phyloP scores from a whole-genome alignment of 2,888 invertebrate genomes.

The Himalopsyche anomala region DNA sequence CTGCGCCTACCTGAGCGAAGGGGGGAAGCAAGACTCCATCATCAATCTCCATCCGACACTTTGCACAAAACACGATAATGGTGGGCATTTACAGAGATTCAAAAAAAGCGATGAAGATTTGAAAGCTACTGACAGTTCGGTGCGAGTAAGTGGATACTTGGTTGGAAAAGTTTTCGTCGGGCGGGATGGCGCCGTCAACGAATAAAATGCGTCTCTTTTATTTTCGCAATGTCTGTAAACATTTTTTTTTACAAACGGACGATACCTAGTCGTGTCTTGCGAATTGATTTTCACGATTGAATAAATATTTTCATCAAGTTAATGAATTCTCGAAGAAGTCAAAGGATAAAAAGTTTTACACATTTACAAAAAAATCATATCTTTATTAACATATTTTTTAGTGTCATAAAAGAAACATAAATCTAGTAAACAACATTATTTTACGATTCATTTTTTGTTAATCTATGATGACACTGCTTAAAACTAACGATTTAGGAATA shows the following conservation, averaged over 20 bases:
- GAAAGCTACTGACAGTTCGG: not conserved
- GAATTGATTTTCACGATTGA: slow-evolving; percentile 40
- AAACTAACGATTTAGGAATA: too few species aligned
- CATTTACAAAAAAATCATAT: too few species aligned
- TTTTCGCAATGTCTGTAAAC: slow-evolving; percentile 41
- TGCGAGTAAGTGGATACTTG: not conserved
- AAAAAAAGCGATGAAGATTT: slow-evolving; percentile 19
- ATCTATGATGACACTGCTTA: too few species aligned
- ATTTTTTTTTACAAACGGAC: slow-evolving; percentile 24
- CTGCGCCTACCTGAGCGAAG: slow-evolving; percentile 4
- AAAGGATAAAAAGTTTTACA: not conserved
- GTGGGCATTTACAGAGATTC: slow-evolving; percentile 21
- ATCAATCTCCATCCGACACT: slow-evolving; percentile 42
- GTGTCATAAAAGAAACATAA: too few species aligned
- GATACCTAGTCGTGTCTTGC: slow-evolving; percentile 35
- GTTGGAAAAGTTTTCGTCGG: not conserved
- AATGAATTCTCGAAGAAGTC: slow-evolving; percentile 21
- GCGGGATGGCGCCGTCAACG: not conserved
- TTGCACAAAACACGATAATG: slow-evolving; percentile 38
- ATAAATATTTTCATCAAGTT: slow-evolving; percentile 27
- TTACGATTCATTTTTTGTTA: too few species aligned
- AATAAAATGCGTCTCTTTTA: slow-evolving; percentile 40
- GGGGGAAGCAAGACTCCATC: not conserved
- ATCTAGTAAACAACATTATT: too few species aligned
- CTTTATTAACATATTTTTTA: too few species aligned